Evolutionary conservation across 2,113 vertebrate genomes (phyloP).

Genomic region (Saguinus midas): DNA sequence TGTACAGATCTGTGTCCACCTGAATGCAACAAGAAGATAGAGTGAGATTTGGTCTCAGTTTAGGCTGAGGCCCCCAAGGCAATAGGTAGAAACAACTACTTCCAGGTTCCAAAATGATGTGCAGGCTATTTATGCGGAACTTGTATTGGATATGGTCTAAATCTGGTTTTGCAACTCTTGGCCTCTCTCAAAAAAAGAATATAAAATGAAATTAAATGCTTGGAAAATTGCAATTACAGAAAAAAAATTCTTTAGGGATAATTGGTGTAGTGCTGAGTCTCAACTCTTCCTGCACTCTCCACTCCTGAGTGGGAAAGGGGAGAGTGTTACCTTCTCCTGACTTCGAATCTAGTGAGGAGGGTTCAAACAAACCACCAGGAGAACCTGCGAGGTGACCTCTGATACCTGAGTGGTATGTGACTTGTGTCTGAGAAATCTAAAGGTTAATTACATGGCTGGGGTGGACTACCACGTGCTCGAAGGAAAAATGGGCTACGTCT

Average conservation of each 20-base stretch:
- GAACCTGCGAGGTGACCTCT: not conserved
- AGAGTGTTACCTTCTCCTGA: not conserved
- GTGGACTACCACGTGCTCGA: not conserved
- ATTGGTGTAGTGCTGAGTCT: not conserved
- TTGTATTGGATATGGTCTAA: not conserved
- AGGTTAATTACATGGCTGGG: not conserved
- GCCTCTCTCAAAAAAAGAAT: not conserved
- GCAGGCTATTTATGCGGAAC: not conserved
- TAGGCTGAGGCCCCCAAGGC: not conserved
- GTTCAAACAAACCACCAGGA: not conserved
- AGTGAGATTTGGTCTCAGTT: not conserved
- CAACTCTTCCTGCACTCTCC: too few species aligned
- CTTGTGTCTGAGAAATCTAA: not conserved
- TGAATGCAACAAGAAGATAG: not conserved
- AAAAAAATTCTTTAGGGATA: not conserved
- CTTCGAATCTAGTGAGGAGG: not conserved
- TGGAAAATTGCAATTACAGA: not conserved
- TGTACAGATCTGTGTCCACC: not conserved
- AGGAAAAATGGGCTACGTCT: not conserved
- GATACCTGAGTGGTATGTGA: not conserved
- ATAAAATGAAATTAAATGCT: not conserved
- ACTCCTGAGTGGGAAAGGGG: fast-evolving
- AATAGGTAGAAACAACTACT: not conserved
- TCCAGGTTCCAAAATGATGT: not conserved
- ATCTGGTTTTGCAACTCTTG: not conserved